Base-by-base conservation (phyloP, 2,888 invertebrate genomes). In the Quadroppia sp. region DNA sequence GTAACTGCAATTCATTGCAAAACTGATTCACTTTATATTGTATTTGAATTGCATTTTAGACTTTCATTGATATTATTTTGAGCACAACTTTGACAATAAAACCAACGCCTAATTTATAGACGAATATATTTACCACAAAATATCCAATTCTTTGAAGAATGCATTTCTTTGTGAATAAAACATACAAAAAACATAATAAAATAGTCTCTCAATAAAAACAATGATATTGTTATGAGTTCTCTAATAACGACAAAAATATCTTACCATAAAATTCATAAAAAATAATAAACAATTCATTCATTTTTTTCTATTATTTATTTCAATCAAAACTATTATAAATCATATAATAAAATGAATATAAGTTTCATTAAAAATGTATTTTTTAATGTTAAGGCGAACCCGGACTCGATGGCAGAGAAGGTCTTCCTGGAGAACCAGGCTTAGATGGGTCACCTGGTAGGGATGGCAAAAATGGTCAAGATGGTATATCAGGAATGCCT, bases 361-460 rank as follows among this genome's bases (percentile, higher is more conserved):
- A 48, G 48, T 48, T 48, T n/a, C n/a, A n/a, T n/a, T n/a, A n/a
- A n/a, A n/a, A n/a, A n/a, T n/a, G n/a, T n/a, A n/a, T n/a, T n/a
- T n/a, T n/a, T n/a, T n/a, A n/a, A n/a, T n/a, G n/a, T 25, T 71
- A 20, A 78, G 79, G 79, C 61, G 78, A 78, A 42, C 78, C 88
- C 0, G 91, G 91, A 0, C 82, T 93, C 1, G 94, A 94, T 80
- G 94, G 94, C 0, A 85, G 92, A 73, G 92, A 94, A 78, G 94
- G 94, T 2, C 88, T 94, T 0, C 93, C 94, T 0, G 94, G 94
- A 0, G 92, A 92, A 80, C 94, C 94, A 0, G 94, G 94, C 0
- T 83, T 94, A 45, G 91, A 92, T 79, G 94, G 94, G 0, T 87
- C 92, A 77, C 82, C 82, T 13, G 82, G 80, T 11, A 90, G 77